phyloP scores from a whole-genome alignment of 2,888 invertebrate genomes.

The Yponomeuta plumbellus region DNA sequence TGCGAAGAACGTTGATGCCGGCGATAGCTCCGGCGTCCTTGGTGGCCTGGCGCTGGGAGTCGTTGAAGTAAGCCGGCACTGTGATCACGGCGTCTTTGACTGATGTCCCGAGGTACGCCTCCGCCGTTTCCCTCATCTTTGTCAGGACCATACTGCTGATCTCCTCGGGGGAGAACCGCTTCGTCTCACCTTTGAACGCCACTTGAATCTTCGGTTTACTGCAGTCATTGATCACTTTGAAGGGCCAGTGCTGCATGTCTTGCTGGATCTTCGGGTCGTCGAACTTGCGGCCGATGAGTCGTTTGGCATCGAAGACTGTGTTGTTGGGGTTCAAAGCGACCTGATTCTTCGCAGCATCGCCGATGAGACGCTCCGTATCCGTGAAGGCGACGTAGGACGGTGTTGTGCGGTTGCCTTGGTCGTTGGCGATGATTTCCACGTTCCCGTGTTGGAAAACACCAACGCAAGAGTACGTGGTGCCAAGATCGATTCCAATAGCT shows the following conservation, averaged over 20 bases:
- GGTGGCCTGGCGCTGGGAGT: constrained; percentile 86
- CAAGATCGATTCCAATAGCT: constrained; percentile 75
- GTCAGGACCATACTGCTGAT: constrained; percentile 86
- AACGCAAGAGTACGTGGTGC: constrained; percentile 76
- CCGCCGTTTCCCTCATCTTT: constrained; percentile 88
- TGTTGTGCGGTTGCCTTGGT: constrained; percentile 83
- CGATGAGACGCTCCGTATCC: constrained; percentile 81
- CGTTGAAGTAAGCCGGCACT: constrained; percentile 88
- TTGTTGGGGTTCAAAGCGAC: constrained; percentile 84
- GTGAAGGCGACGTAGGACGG: constrained; percentile 86
- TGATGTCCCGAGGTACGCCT: constrained; percentile 81
- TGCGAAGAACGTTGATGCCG: constrained; percentile 90
- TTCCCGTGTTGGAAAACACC: constrained; percentile 79
- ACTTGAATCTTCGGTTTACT: constrained; percentile 82
- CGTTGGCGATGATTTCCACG: constrained; percentile 83
- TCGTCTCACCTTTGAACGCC: constrained; percentile 79
- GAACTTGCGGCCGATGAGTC: constrained; percentile 86
- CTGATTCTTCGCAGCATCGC: constrained; percentile 83
- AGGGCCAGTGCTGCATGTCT: constrained; percentile 91
- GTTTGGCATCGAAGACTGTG: constrained; percentile 85
- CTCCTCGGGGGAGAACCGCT: constrained; percentile 82
- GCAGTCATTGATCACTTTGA: constrained; percentile 80
- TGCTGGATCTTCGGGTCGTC: constrained; percentile 84
- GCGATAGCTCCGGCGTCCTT: constrained; percentile 93
- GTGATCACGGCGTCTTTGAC: constrained; percentile 86